Evolutionary conservation across 2,797 vertebrate species (phyloP).

Genomic region (Pteropus rufus): DNA sequence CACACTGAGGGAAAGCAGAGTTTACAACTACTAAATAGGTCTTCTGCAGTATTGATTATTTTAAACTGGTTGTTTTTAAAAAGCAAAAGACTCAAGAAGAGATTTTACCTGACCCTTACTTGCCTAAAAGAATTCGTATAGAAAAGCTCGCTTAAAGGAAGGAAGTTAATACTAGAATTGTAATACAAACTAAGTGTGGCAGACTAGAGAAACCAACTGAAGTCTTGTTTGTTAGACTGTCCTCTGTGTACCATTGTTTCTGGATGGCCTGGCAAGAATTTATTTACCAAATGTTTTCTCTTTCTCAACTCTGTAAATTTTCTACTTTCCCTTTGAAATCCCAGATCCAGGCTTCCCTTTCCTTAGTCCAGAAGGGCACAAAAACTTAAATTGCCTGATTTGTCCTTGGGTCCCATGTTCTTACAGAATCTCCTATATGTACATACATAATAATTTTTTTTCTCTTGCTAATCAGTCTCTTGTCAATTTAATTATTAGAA

Average conservation of each 20-base stretch:
- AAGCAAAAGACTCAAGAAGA: too few relatives aligned
- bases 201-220: neutral
- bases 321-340: neutral
- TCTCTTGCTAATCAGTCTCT: neutral
- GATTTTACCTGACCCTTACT: too few relatives aligned
- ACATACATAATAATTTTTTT: neutral
- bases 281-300: neutral
- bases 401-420: neutral
- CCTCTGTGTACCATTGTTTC: neutral
- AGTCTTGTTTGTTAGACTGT: neutral
- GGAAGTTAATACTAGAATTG: too few relatives aligned
- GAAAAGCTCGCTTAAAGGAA: neutral
- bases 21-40: too few relatives aligned
- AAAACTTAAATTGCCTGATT: neutral
- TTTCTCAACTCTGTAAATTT: neutral
- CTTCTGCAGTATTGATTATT: too few relatives aligned
- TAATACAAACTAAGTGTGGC: neutral
- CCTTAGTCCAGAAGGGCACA: neutral
- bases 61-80: too few relatives aligned
- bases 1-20: too few relatives aligned
- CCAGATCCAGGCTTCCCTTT: neutral
- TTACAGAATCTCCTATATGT: neutral
- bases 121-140: neutral
- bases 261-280: neutral
- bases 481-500: neutral